Evolutionary conservation across 2,797 vertebrate genomes (phyloP).

Genomic region (Steatocranus sp.): DNA sequence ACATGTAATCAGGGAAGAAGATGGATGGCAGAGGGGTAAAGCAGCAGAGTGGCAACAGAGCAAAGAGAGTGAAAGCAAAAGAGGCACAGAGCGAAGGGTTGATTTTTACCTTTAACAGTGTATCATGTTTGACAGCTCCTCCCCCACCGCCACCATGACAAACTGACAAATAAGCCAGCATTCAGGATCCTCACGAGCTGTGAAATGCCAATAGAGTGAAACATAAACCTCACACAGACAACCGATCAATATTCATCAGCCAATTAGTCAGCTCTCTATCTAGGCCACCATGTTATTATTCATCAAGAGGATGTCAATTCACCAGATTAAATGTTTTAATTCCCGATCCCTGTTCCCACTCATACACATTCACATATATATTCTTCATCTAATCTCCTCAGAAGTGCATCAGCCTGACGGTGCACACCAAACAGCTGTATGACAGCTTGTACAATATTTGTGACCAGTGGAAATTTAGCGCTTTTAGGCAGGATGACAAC

Average conservation of each 20-base stretch:
- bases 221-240: slow-evolving; percentile 16
- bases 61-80: background rate
- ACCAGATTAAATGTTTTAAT: slow-evolving; percentile 46
- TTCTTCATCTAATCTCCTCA: slow-evolving; percentile 6
- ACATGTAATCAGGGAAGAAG: slow-evolving; percentile 43
- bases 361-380: background rate
- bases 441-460: background rate
- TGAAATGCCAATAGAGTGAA: slow-evolving; percentile 25
- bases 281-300: slow-evolving; percentile 7
- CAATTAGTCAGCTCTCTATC: slow-evolving; percentile 42
- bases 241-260: slow-evolving; percentile 47
- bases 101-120: background rate
- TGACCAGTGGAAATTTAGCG: background rate
- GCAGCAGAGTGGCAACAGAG: background rate
- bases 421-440: background rate
- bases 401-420: background rate
- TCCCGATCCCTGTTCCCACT: background rate
- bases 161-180: slow-evolving; percentile 28
- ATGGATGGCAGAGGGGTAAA: slow-evolving; percentile 30
- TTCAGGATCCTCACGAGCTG: slow-evolving; percentile 23
- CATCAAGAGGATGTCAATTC: slow-evolving; percentile 31
- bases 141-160: background rate
- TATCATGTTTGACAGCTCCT: background rate
- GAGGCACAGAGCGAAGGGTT: background rate
- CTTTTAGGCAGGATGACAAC: background rate